Evolutionary conservation across 2,113 vertebrate species (phyloP), one percentile per base, ranked within the genome.

Genomic region (Acrocephalus kingi): DNA sequence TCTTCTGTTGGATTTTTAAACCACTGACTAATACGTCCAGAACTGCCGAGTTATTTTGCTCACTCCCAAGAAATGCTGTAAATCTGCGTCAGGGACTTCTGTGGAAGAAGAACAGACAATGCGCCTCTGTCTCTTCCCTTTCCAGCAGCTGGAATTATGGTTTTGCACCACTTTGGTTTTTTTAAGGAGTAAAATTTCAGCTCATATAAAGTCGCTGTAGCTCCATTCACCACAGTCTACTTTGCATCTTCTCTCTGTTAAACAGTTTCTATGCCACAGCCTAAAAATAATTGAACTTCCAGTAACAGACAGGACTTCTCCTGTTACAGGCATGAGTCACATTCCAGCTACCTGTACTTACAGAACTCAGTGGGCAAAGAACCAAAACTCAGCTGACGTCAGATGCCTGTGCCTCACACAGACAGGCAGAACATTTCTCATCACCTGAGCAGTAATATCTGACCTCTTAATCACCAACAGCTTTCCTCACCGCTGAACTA

Each of bases 1-100:
- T 89, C 49, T 84, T 90, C 59, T 49, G 59, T 33, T 81, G 49
- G 68, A 74, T 45, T 92, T 78, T 92, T 88, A 63, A 92, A 93
- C 39, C 23, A 68, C 82, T 92, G 79, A 97, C 64, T 94, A 94
- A 90, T 74, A 41, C 0, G 0, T n/a, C 43, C 86, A 84, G 64
- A 81, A 68, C 23, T 56, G 37, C 56, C 0, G 56, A 68, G 49
- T 58, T 93, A 83, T 51, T 82, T 80, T 67, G 11, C 56, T 95
- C 48, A n/a, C 15, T 55, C 83, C 56, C 76, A 75, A 85, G 64
- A 93, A 93, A 83, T 15, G 41, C 9, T 3, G 1, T 75, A 92
- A 84, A 55, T 46, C 51, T 64, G 55, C 7, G 0, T 82, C 64
- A 84, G 73, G 48, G 69, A 84, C 33, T 86, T 75, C 41, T 48